Evolutionary conservation across 2,113 vertebrate genomes (phyloP).

Genomic region (Orthonyx spaldingii): DNA sequence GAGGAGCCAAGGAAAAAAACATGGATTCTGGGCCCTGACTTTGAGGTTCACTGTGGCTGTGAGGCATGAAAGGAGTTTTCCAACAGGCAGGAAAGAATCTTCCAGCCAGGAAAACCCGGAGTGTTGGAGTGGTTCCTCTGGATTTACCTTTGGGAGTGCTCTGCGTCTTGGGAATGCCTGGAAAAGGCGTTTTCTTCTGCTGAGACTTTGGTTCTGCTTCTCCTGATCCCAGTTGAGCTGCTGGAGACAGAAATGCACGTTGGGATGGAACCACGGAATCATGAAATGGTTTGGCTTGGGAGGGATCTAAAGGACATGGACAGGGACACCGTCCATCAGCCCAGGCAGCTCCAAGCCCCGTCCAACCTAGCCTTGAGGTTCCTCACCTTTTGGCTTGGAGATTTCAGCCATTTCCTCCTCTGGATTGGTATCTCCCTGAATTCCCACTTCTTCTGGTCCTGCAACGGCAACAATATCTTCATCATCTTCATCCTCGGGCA

Average conservation of each 20-base stretch:
- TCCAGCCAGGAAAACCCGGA: accelerated
- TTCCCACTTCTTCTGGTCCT: slow-evolving; percentile 37
- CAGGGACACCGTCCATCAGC: not conserved
- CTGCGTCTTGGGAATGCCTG: not conserved
- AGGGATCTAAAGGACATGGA: not conserved
- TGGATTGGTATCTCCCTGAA: not conserved
- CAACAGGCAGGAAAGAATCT: accelerated
- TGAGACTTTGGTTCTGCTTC: slow-evolving; percentile 43
- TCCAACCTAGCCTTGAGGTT: not conserved
- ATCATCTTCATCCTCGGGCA: accelerated
- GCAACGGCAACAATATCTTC: not conserved
- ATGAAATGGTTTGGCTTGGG: too few relatives aligned
- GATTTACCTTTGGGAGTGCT: slow-evolving; percentile 37
- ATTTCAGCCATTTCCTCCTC: not conserved
- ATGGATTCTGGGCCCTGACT: too few relatives aligned
- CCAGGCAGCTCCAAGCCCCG: not conserved
- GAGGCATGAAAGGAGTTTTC: not conserved
- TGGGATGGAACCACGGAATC: not conserved
- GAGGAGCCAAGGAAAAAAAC: not conserved
- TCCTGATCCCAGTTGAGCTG: slow-evolving; percentile 24
- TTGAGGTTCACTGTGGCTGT: accelerated
- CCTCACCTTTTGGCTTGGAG: not conserved
- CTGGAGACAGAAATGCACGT: not conserved
- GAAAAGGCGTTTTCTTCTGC: slow-evolving; percentile 14
- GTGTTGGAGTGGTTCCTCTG: accelerated